A percentile compares a stretch with the other conserved stretches of the same genome.
These are phyloP conservation scores for Ovis aries DNA, from an alignment of 2,113 vertebrate species.

Conservation along the genomic window ARS-UI_Ramb_v3.0 NC_056065.1:44234501-44235000, in stretches of 20 bases:
- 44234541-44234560: not conserved
- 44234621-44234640: not conserved
- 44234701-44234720: not conserved
- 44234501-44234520: not conserved
- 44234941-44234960: not conserved
- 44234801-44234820: not conserved
- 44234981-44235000: not conserved
- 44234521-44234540: not conserved
- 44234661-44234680: not conserved
- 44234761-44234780: not conserved
- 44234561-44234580: not conserved
- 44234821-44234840: not conserved
- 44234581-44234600: not conserved
- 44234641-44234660: not conserved
- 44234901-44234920: not conserved
- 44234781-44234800: not conserved
- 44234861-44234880: not conserved
- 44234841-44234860: not conserved
- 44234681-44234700: not conserved
- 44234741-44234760: not conserved
- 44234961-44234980: not conserved
- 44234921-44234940: not conserved
- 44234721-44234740: not conserved
- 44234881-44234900: not conserved
- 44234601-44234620: not conserved